Percentiles rank a stretch among this genome's conserved stretches.
phyloP scores from a whole-genome alignment of 2,888 invertebrate genomes.

The Heliconius cydno region DNA sequence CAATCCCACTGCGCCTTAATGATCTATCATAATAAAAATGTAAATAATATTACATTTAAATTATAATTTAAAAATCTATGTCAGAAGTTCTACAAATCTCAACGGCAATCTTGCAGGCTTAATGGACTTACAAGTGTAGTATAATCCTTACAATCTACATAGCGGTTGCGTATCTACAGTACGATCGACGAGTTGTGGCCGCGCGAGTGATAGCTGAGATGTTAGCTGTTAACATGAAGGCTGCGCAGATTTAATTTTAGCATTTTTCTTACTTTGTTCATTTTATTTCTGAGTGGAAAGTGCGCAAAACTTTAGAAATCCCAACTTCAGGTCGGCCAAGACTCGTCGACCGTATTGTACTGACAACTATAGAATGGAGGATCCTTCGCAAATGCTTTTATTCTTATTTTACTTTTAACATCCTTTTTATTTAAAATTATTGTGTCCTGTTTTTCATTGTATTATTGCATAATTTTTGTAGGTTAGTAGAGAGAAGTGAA shows the following conservation, averaged over 20 bases:
- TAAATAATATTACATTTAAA: constrained; percentile 6
- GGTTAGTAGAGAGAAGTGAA: neutral
- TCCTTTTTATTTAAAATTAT: neutral
- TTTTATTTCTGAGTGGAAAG: too few relatives aligned
- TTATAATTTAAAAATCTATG: neutral
- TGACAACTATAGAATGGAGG: neutral
- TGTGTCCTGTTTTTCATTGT: neutral
- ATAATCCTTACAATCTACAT: constrained; percentile 21
- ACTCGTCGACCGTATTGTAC: neutral
- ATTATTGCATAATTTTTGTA: neutral
- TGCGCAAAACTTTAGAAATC: too few relatives aligned
- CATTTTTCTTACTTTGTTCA: too few relatives aligned
- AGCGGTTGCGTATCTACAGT: neutral
- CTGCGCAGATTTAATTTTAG: too few relatives aligned
- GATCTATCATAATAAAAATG: neutral
- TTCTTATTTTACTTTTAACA: constrained; percentile 4
- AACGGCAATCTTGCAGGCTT: constrained; percentile 5
- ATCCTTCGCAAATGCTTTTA: constrained; percentile 4
- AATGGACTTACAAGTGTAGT: constrained; percentile 19
- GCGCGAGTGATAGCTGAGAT: neutral
- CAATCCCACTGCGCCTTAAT: neutral
- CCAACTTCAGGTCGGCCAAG: neutral
- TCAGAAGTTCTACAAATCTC: constrained; percentile 14
- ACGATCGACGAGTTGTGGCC: neutral
- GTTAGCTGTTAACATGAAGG: neutral